A percentile compares a stretch with the other conserved stretches of the same genome.
phyloP scores from a whole-genome alignment of 2,888 invertebrate species.

The Copidosoma aretas region DNA sequence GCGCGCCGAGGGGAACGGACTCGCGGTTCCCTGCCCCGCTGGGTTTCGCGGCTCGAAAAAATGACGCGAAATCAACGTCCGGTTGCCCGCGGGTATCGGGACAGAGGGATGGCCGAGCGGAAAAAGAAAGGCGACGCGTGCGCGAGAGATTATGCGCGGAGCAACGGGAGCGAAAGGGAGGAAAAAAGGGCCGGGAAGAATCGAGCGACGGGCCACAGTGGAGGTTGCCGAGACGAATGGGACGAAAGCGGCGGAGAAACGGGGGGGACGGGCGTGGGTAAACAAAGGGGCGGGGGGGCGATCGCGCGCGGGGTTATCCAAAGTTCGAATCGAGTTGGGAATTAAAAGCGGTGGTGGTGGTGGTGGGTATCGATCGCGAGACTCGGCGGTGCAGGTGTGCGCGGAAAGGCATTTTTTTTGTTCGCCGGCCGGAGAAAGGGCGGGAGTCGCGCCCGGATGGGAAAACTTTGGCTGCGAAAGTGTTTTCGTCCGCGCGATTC shows the following conservation, averaged over 20 bases:
- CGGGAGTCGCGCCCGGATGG: conserved; percentile 30
- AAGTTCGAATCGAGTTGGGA: conserved; percentile 47
- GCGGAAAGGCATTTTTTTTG: not conserved
- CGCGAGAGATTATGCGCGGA: conserved; percentile 1
- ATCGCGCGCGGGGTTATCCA: conserved; percentile 37
- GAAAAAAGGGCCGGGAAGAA: conserved; percentile 6
- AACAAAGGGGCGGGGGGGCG: conserved; percentile 13
- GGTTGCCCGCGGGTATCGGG: conserved; percentile 12
- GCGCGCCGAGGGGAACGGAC: no score
- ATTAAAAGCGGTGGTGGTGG: conserved; percentile 45
- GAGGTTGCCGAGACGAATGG: conserved; percentile 5
- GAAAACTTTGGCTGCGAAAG: conserved; percentile 35
- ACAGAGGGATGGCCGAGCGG: not conserved
- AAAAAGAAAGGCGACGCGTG: not conserved
- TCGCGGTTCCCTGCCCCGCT: no score
- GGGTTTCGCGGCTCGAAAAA: no score
- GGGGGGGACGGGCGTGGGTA: conserved; percentile 9
- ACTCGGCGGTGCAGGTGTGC: conserved; percentile 9
- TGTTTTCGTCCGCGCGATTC: not conserved
- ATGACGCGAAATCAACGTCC: conserved; percentile 1
- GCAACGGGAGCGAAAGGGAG: not conserved
- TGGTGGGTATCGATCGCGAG: conserved; percentile 44
- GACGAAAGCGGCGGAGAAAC: conserved; percentile 8
- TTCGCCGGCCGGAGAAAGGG: no score
- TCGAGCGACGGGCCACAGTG: not conserved